These are phyloP conservation scores for Hypercompe scribonia DNA, from an alignment of 2,888 invertebrate species.

Conservation along the genomic window DNA sequence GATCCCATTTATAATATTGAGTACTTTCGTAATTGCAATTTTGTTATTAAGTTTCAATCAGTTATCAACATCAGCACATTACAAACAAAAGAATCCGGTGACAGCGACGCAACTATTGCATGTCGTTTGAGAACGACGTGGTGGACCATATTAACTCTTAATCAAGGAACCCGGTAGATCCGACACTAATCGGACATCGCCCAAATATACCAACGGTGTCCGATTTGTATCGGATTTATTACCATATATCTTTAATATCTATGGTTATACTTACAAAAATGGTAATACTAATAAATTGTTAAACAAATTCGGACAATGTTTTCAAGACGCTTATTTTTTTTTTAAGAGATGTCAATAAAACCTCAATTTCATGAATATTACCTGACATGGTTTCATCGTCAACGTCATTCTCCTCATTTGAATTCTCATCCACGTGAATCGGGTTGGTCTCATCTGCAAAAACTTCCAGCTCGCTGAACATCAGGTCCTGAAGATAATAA, in stretches of 20 bases:
- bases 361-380: constrained; percentile 53
- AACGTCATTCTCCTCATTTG: constrained; percentile 94
- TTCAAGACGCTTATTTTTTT: neutral
- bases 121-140: too few relatives aligned
- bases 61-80: neutral
- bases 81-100: neutral
- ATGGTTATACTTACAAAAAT: neutral
- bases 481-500: constrained; percentile 64
- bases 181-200: neutral
- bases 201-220: neutral
- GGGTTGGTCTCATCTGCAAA: constrained; percentile 87
- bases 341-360: neutral
- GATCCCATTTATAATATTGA: neutral
- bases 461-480: constrained; percentile 88
- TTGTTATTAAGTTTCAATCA: neutral
- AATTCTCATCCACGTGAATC: constrained; percentile 88
- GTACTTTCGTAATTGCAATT: neutral
- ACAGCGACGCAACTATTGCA: neutral
- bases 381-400: constrained; percentile 95
- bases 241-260: neutral
- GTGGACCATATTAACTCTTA: too few relatives aligned
- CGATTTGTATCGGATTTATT: too few relatives aligned
- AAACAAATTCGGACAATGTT: neutral
- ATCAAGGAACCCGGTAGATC: too few relatives aligned
- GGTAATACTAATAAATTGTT: neutral